phyloP scores from a whole-genome alignment of 2,113 vertebrate genomes.

The Noctilio leporinus region DNA sequence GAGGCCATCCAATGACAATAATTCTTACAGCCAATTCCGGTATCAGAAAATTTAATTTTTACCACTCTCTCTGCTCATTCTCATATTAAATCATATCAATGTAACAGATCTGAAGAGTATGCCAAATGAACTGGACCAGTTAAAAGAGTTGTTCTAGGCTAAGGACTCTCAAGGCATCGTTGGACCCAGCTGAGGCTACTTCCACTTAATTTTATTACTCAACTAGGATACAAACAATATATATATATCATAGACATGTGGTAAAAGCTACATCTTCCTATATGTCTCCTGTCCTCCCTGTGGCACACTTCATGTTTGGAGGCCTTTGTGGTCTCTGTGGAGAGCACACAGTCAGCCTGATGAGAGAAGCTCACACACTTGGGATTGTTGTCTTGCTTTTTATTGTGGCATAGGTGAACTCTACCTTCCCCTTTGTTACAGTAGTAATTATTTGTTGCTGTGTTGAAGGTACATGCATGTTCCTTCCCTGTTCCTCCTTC shows the following conservation, averaged over 20 bases:
- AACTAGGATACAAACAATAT: background rate
- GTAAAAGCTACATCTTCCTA: background rate
- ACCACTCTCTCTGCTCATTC: background rate
- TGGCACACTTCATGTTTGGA: background rate
- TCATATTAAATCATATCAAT: background rate
- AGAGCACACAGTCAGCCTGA: background rate
- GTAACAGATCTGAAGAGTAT: background rate
- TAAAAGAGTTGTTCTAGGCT: background rate
- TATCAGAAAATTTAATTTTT: background rate
- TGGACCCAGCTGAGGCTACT: background rate
- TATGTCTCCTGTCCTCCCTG: background rate
- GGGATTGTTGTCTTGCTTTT: no score
- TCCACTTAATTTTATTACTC: background rate
- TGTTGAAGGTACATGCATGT: background rate
- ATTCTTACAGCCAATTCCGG: background rate
- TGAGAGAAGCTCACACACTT: background rate
- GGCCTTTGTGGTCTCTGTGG: background rate
- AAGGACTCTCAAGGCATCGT: background rate
- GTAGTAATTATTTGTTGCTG: background rate
- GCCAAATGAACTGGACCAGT: background rate
- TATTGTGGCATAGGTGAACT: background rate
- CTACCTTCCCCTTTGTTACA: background rate
- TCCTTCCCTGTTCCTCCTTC: background rate
- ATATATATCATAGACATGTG: background rate
- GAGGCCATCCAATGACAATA: background rate